phyloP scores from a whole-genome alignment of 2,113 vertebrate genomes.

The Myodes glareolus region DNA sequence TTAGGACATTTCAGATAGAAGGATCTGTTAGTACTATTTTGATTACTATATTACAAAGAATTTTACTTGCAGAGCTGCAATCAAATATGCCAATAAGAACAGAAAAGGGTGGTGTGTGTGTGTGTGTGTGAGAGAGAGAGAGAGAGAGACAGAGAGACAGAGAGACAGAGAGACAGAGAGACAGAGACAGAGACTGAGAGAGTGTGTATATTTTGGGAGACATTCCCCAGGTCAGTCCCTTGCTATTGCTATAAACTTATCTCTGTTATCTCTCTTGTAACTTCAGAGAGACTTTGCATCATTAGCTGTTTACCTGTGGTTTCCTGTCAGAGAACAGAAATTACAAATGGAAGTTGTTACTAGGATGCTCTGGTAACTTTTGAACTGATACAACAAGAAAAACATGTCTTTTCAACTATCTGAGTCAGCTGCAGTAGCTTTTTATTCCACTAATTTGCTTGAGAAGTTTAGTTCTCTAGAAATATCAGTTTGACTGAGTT shows the following conservation, averaged over 20 bases:
- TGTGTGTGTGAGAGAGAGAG: too few relatives aligned
- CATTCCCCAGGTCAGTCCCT: not conserved
- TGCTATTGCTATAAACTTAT: not conserved
- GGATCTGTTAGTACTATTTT: not conserved
- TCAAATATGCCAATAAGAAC: not conserved
- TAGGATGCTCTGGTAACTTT: not conserved
- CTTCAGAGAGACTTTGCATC: constrained; percentile 58
- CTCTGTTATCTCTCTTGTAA: constrained; percentile 14
- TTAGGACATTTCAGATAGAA: not conserved
- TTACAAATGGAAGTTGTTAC: constrained; percentile 37
- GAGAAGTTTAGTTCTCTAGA: not conserved
- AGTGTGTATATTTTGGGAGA: not conserved
- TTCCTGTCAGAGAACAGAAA: constrained; percentile 48
- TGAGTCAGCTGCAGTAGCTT: not conserved
- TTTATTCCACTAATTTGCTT: not conserved
- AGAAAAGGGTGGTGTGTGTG: not conserved
- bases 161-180: too few relatives aligned
- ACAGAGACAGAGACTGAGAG: too few relatives aligned
- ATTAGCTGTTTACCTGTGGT: not conserved
- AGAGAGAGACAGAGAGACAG: too few relatives aligned
- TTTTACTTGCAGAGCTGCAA: not conserved
- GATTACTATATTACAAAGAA: not conserved
- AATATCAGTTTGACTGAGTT: constrained; percentile 2
- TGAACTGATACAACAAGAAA: not conserved
- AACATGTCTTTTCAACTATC: not conserved